Percentiles rank a stretch among this genome's conserved stretches.
These are phyloP conservation scores for Catotricha subobsoleta DNA, from an alignment of 2,888 invertebrate species.

Conservation along the genomic window DNA sequence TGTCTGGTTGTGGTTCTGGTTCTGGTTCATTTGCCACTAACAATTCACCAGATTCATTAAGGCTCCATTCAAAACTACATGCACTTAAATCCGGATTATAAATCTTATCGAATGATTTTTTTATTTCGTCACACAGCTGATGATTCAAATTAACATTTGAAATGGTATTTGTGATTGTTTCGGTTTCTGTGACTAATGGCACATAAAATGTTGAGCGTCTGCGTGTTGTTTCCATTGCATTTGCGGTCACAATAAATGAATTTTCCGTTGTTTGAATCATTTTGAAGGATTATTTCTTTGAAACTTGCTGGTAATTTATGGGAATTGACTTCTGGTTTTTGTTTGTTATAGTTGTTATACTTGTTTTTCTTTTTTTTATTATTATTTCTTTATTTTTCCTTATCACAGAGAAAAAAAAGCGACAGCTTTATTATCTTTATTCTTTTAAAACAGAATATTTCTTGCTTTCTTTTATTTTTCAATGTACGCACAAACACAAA, in stretches of 20 bases:
- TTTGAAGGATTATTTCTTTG: background rate
- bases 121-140: background rate
- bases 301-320: background rate
- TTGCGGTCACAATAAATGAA: conserved; percentile 2
- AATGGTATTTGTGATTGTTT: background rate
- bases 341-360: no score
- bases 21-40: conserved; percentile 10
- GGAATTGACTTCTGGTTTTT: no score
- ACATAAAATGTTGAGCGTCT: conserved; percentile 61
- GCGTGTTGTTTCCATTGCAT: conserved; percentile 25
- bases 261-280: conserved; percentile 4
- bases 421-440: no score
- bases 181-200: conserved; percentile 31
- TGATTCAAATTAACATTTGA: background rate
- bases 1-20: conserved; percentile 18
- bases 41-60: conserved; percentile 12
- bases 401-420: no score
- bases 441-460: no score
- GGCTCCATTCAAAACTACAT: conserved; percentile 28
- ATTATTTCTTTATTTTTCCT: no score
- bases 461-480: no score
- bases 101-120: conserved; percentile 6
- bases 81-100: conserved; percentile 15
- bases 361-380: no score
- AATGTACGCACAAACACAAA: no score